These are phyloP conservation scores for Mactra quadrangularis DNA, from an alignment of 1,140 invertebrate species.

Conservation along the genomic window DNA sequence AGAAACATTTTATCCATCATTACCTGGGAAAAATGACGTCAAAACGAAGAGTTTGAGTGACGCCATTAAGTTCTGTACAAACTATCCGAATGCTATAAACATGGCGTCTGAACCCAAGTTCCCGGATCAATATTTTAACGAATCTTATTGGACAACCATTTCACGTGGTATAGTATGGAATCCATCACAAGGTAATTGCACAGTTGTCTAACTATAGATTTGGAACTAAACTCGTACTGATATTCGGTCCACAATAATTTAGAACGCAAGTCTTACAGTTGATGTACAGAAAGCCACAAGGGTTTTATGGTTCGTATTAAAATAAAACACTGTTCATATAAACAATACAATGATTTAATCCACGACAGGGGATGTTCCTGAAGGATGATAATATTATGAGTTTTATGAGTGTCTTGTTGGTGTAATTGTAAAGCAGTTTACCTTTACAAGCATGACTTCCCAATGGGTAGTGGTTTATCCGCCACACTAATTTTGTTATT, in stretches of 20 bases:
- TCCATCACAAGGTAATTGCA: background rate
- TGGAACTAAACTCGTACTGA: background rate
- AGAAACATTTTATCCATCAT: background rate
- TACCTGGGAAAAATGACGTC: background rate
- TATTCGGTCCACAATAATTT: background rate
- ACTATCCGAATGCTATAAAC: background rate
- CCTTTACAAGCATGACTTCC: background rate
- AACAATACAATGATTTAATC: too few relatives aligned
- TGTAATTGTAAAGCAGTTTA: background rate
- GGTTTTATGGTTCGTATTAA: background rate
- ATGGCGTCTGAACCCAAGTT: conserved; percentile 1
- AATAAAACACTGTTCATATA: background rate
- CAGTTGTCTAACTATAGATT: background rate
- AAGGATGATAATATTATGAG: too few relatives aligned
- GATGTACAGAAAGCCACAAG: background rate
- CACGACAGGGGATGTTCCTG: too few relatives aligned
- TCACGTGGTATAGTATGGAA: conserved; percentile 7
- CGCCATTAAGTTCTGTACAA: conserved; percentile 1
- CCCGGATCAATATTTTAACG: background rate
- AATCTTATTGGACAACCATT: conserved; percentile 22
- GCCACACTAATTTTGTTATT: too few relatives aligned
- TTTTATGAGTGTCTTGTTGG: too few relatives aligned
- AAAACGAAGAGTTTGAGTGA: background rate
- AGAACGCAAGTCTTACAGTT: background rate
- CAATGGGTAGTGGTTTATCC: background rate